Evolutionary conservation across 2,888 invertebrate species (phyloP).

Genomic region (Zonitis immaculata): DNA sequence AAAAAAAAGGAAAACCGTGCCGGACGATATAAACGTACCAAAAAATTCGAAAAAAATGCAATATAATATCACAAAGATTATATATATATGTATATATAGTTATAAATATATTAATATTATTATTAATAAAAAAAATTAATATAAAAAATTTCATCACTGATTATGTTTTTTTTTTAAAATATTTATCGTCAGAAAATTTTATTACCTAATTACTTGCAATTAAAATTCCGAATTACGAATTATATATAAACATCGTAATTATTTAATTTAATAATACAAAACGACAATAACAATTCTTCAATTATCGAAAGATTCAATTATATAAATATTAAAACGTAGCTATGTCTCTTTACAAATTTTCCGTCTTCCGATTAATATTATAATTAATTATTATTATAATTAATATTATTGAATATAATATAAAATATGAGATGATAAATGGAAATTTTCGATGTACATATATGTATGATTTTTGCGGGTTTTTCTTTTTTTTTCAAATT

Average conservation of each 20-base stretch:
- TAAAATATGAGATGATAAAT: slow-evolving; percentile 27
- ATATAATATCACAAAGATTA: slow-evolving; percentile 40
- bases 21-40: slow-evolving; percentile 8
- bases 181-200: too few relatives aligned
- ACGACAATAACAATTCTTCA: too few relatives aligned
- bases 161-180: slow-evolving; percentile 23
- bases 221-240: too few relatives aligned
- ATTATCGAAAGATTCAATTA: too few relatives aligned
- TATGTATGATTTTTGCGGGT: slow-evolving; percentile 29
- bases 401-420: too few relatives aligned
- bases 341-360: too few relatives aligned
- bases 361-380: too few relatives aligned
- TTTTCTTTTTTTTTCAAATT: neutral
- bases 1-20: slow-evolving; percentile 14
- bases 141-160: slow-evolving; percentile 27
- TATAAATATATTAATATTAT: neutral
- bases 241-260: too few relatives aligned
- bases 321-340: too few relatives aligned
- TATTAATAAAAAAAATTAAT: slow-evolving; percentile 19
- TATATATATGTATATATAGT: slow-evolving; percentile 11
- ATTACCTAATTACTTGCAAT: too few relatives aligned
- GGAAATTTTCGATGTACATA: slow-evolving; percentile 44
- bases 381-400: too few relatives aligned
- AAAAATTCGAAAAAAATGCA: slow-evolving; percentile 23
- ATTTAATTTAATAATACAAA: too few relatives aligned